Evolutionary conservation across 2,888 invertebrate genomes (phyloP).

Genomic region (Dasysyrphus tricinctus): DNA sequence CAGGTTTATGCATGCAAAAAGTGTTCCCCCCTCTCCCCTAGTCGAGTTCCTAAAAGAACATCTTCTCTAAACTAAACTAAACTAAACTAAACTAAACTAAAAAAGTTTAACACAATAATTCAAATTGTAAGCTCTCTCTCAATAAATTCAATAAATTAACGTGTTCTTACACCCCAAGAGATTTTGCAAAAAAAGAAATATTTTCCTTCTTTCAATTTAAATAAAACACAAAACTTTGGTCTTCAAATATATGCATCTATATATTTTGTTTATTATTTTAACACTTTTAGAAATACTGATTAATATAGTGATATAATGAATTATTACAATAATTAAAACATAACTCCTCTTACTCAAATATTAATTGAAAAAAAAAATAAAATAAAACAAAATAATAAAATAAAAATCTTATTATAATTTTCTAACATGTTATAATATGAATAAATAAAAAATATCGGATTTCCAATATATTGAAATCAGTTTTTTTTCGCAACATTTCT

Average conservation of each 20-base stretch:
- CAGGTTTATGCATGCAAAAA: too few species aligned
- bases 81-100: too few species aligned
- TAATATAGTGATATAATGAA: slow-evolving; percentile 73
- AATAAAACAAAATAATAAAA: slow-evolving; percentile 23
- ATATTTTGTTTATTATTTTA: slow-evolving; percentile 66
- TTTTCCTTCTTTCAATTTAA: background rate
- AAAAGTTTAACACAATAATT: too few species aligned
- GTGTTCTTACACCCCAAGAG: too few species aligned
- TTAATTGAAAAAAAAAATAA: slow-evolving; percentile 29
- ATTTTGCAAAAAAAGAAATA: too few species aligned
- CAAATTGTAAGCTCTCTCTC: too few species aligned
- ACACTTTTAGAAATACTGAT: slow-evolving; percentile 74
- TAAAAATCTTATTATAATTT: slow-evolving; percentile 59
- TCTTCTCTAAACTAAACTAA: too few species aligned
- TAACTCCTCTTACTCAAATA: slow-evolving; percentile 51
- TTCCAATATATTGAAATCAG: slow-evolving; percentile 30
- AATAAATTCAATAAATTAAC: too few species aligned
- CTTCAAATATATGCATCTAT: slow-evolving; percentile 74
- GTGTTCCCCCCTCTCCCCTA: too few species aligned
- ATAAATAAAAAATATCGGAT: slow-evolving; percentile 53
- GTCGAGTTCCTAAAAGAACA: too few species aligned
- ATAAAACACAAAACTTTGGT: slow-evolving; percentile 49
- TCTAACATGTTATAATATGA: slow-evolving; percentile 57
- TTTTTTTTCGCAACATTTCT: slow-evolving; percentile 7
- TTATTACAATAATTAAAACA: slow-evolving; percentile 61